Conservation (phyloP, 2,113 vertebrate species). For the Paradisaea rubra region DNA sequence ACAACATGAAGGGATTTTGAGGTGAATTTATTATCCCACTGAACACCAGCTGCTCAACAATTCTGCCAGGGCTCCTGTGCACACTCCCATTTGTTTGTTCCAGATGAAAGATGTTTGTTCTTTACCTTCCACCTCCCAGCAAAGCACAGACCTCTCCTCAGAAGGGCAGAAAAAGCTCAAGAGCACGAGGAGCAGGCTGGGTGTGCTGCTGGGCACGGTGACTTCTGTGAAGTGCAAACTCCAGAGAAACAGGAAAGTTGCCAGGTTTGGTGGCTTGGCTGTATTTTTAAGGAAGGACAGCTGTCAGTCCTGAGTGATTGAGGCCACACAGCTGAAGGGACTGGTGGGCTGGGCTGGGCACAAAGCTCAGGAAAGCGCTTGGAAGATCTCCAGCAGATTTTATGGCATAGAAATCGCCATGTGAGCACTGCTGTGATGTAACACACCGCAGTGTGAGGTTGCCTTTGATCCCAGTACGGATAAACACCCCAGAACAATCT, state of each 20-base stretch:
- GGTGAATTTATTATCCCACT: not conserved
- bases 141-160: not conserved
- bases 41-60: not conserved
- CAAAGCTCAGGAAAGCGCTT: not conserved
- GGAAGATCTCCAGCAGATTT: not conserved
- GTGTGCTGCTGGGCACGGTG: not conserved
- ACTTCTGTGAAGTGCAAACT: not conserved
- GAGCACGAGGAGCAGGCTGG: not conserved
- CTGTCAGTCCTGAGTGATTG: rapidly evolving
- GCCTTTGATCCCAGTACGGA: not conserved
- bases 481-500: constrained; percentile 21
- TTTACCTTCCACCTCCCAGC: not conserved
- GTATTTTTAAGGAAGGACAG: not conserved
- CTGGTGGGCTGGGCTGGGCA: not conserved
- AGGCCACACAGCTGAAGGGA: not conserved
- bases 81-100: not conserved
- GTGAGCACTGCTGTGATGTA: constrained; percentile 3
- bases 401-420: not conserved
- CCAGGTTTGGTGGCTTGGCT: not conserved
- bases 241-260: not conserved
- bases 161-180: not conserved
- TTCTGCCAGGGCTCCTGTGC: not conserved
- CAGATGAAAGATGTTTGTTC: not conserved
- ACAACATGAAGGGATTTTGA: not conserved
- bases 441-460: not conserved